A percentile compares a stretch with the other conserved stretches of the same genome.
Conservation (phyloP, 1,140 invertebrate species). For the Drosophila teissieri region DNA sequence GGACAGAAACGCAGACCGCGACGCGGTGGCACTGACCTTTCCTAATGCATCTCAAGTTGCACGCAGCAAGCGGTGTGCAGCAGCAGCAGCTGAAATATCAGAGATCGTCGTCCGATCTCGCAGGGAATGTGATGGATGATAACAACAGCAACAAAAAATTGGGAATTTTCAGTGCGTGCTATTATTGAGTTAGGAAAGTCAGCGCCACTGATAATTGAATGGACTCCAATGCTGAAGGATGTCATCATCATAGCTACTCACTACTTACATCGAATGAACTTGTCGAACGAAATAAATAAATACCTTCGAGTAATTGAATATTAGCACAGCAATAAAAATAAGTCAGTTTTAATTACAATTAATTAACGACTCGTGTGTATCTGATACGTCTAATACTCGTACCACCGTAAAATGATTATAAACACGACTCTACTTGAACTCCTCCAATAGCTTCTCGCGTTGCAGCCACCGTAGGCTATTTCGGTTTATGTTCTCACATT, state of each 20-base stretch:
- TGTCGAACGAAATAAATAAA: neutral
- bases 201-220: slow-evolving; percentile 14
- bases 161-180: slow-evolving; percentile 28
- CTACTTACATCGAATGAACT: neutral
- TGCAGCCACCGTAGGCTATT: neutral
- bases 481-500: slow-evolving; percentile 39
- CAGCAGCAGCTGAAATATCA: slow-evolving; percentile 20
- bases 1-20: slow-evolving; percentile 25
- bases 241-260: neutral
- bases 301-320: neutral
- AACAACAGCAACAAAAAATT: slow-evolving; percentile 27
- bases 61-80: slow-evolving; percentile 32
- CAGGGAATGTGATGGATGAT: slow-evolving; percentile 30
- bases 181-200: slow-evolving; percentile 21
- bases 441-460: neutral
- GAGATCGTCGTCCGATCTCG: slow-evolving; percentile 34
- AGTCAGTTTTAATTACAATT: no score
- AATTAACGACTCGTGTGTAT: no score
- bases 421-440: neutral
- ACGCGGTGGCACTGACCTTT: slow-evolving; percentile 72
- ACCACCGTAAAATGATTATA: neutral
- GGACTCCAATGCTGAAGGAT: slow-evolving; percentile 3
- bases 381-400: no score
- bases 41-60: slow-evolving; percentile 79
- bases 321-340: neutral